These are phyloP conservation scores for Ephestia elutella DNA, from an alignment of 1,140 invertebrate species.

Conservation along the genomic window DNA sequence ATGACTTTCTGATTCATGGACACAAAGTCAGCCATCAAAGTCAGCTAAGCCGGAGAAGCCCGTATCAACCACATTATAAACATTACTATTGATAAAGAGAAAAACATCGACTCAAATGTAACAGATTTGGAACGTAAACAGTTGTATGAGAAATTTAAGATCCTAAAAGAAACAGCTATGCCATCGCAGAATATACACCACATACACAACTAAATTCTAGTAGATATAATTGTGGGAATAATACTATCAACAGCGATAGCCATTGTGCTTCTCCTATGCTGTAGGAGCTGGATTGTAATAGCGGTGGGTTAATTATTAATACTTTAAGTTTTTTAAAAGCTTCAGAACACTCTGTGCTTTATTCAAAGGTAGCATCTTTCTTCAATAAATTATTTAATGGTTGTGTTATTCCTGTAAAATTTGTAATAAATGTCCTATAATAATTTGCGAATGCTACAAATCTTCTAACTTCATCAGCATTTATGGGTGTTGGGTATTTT, in stretches of 20 bases:
- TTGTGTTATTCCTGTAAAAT: too few species aligned
- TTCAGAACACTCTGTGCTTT: too few species aligned
- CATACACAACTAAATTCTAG: constrained; percentile 11
- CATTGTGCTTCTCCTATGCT: neutral
- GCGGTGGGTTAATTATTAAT: too few species aligned
- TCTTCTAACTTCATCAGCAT: too few species aligned
- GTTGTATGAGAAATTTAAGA: neutral
- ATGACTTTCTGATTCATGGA: constrained; percentile 11
- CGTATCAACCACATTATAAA: constrained; percentile 14
- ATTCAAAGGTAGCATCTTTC: too few species aligned
- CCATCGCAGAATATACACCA: neutral
- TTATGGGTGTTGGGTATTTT: too few species aligned
- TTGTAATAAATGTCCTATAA: too few species aligned
- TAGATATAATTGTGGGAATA: constrained; percentile 6
- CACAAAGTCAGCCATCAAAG: constrained; percentile 11
- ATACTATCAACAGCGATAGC: neutral
- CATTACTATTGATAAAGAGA: neutral
- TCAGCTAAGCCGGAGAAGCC: constrained; percentile 4
- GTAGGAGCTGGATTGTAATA: neutral
- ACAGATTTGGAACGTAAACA: neutral
- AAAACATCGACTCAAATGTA: neutral
- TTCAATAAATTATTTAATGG: too few species aligned
- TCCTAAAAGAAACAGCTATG: neutral
- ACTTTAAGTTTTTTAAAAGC: too few species aligned
- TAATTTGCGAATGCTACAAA: too few species aligned